These are phyloP conservation scores for human DNA, from an alignment of 2,113 vertebrate genomes.

Conservation along the genomic window DNA sequence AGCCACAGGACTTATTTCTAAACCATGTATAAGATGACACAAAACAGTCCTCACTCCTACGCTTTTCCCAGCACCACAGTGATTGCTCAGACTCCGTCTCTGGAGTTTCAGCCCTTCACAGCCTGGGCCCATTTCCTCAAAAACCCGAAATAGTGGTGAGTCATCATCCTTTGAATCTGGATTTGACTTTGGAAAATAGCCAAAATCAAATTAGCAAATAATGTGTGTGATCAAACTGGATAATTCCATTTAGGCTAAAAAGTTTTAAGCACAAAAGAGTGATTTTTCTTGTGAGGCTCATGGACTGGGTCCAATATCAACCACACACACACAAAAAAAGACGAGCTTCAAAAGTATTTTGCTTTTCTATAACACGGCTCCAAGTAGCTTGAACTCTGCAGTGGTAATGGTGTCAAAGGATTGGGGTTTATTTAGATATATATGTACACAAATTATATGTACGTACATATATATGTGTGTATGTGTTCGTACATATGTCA, in stretches of 20 bases:
- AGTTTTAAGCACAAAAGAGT: background rate
- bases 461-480: background rate
- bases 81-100: no score
- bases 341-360: background rate
- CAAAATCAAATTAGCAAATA: slow-evolving; percentile 43
- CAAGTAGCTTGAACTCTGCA: background rate
- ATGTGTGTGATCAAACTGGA: background rate
- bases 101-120: background rate
- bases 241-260: slow-evolving; percentile 13
- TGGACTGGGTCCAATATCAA: background rate
- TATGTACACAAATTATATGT: background rate
- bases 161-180: background rate
- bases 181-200: slow-evolving; percentile 17
- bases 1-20: background rate
- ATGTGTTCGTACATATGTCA: background rate
- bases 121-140: background rate
- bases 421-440: background rate
- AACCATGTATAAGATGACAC: background rate
- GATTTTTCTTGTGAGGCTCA: background rate
- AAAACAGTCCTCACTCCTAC: background rate
- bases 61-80: no score
- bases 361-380: background rate
- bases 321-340: background rate
- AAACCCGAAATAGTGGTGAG: background rate
- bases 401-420: background rate